A percentile compares a stretch with the other conserved stretches of the same genome.
These are phyloP conservation scores for Orbicella faveolata DNA, from an alignment of 64 coral and sea anemone species.

Conservation along the genomic window DNA sequence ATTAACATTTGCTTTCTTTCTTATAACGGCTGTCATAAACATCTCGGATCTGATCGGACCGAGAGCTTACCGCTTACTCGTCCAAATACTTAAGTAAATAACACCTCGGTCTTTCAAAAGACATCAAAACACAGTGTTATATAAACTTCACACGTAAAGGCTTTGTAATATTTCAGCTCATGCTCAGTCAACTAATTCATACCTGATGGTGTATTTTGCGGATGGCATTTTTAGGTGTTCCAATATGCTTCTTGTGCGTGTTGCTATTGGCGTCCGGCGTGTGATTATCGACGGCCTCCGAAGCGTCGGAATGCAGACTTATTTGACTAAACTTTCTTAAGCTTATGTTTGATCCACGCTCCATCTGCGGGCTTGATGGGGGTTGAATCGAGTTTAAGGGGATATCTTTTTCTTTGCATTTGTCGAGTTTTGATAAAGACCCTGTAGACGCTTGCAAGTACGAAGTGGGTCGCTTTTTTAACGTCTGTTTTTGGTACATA, in stretches of 20 bases:
- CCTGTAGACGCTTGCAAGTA: slow-evolving; percentile 1
- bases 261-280: background rate
- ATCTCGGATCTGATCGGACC: background rate
- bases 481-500: slow-evolving; percentile 14
- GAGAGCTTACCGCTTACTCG: background rate
- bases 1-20: background rate
- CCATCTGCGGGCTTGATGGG: background rate
- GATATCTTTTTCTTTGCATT: slow-evolving; percentile 17
- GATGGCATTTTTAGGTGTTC: background rate
- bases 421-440: background rate
- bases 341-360: background rate
- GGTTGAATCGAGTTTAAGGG: background rate
- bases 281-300: background rate
- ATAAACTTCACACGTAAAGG: background rate
- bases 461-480: slow-evolving; percentile 4
- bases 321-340: slow-evolving; percentile 40
- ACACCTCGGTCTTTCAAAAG: background rate
- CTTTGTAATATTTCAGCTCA: background rate
- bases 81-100: slow-evolving; percentile 12
- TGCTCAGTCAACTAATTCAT: background rate
- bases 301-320: background rate
- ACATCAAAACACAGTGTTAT: background rate
- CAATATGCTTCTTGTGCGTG: background rate
- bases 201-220: slow-evolving; percentile 2
- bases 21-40: background rate